Percentiles rank a stretch among this genome's conserved stretches.
These are phyloP conservation scores for Chrysolina americana DNA, from an alignment of 2,888 invertebrate genomes.

Conservation along the genomic window DNA sequence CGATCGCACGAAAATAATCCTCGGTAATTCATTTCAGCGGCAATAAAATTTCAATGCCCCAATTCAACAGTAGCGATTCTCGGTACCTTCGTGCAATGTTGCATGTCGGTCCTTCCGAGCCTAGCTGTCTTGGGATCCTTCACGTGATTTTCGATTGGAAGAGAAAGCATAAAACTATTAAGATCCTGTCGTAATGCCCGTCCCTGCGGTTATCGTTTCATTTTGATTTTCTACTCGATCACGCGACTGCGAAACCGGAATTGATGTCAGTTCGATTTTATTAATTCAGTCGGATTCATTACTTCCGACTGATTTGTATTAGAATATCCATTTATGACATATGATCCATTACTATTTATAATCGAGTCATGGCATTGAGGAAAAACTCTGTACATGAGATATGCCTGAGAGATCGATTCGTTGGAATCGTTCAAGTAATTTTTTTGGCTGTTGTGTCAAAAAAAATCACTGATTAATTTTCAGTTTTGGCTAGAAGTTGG, in stretches of 20 bases:
- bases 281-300: slow-evolving; percentile 46
- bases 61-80: too few relatives aligned
- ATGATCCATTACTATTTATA: too few relatives aligned
- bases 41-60: slow-evolving; percentile 24
- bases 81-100: slow-evolving; percentile 25
- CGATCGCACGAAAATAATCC: background rate
- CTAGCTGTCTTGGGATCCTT: slow-evolving; percentile 31
- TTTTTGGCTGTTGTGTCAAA: too few relatives aligned
- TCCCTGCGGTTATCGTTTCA: slow-evolving; percentile 57
- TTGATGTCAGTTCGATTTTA: slow-evolving; percentile 51
- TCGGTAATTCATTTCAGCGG: slow-evolving; percentile 4
- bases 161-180: slow-evolving; percentile 53
- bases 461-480: too few relatives aligned
- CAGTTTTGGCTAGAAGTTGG: too few relatives aligned
- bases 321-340: too few relatives aligned
- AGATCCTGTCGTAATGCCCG: slow-evolving; percentile 52
- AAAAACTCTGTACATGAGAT: too few relatives aligned
- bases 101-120: slow-evolving; percentile 29
- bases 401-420: too few relatives aligned
- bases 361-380: too few relatives aligned
- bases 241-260: slow-evolving; percentile 55
- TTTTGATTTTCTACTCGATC: slow-evolving; percentile 55
- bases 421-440: too few relatives aligned
- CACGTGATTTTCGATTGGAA: slow-evolving; percentile 41
- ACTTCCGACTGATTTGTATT: too few relatives aligned